Conservation (phyloP, 2,797 vertebrate species). For the Rhinichthys osculus region DNA sequence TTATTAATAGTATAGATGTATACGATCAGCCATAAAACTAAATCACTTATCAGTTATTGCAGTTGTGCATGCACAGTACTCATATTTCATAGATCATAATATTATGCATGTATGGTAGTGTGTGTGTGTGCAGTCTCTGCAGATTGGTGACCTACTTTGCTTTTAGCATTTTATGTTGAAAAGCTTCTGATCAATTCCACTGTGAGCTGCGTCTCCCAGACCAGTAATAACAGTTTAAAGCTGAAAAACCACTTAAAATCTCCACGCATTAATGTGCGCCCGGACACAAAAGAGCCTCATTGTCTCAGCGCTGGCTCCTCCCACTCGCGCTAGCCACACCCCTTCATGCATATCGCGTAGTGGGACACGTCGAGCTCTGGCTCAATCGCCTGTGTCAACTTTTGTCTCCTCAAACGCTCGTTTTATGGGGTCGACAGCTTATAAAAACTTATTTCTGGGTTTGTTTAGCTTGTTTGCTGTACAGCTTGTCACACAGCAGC, state of each 20-base stretch:
- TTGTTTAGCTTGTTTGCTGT: too few relatives aligned
- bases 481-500: too few relatives aligned
- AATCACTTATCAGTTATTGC: neutral
- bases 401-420: too few relatives aligned
- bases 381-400: too few relatives aligned
- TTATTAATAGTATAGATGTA: neutral
- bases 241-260: constrained; percentile 19
- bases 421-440: too few relatives aligned
- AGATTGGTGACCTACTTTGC: constrained; percentile 33
- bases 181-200: constrained; percentile 29
- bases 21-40: neutral
- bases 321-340: constrained; percentile 78
- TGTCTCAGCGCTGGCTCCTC: constrained; percentile 80
- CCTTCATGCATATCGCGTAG: constrained; percentile 87
- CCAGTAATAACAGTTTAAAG: constrained; percentile 18
- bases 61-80: neutral
- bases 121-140: neutral
- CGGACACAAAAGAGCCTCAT: constrained; percentile 84
- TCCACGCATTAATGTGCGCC: neutral
- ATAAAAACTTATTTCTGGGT: too few relatives aligned
- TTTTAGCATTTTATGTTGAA: constrained; percentile 23
- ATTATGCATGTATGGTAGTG: neutral
- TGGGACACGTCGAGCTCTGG: too few relatives aligned
- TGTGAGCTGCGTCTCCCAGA: neutral
- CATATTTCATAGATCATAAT: neutral